Evolutionary conservation across 2,888 invertebrate genomes (phyloP), one percentile per base, ranked within the genome.

Genomic region (Ommatoiulus sabulosus): DNA sequence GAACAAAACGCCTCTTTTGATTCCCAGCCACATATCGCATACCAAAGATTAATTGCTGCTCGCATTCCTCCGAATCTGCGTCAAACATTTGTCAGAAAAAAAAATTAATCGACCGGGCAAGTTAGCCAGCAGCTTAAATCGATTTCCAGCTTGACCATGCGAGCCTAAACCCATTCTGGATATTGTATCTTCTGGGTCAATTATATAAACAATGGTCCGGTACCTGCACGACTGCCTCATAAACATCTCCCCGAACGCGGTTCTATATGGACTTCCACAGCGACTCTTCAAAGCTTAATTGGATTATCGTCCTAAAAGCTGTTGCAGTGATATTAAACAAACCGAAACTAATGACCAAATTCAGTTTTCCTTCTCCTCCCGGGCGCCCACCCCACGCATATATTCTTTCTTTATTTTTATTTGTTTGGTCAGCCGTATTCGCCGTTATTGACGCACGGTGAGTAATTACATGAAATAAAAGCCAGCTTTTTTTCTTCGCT

Each of bases 281-380:
- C 72, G 72, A 72, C 20, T 7, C 72, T 72, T 24, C 72, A 72
- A 24, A 24, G 72, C 72, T 72, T 72, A 72, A 72, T 72, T 72
- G 72, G 72, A 72, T 72, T 72, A 72, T 24, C 72, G 72, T 72
- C 72, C 72, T 24, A 72, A 72, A 72, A 72, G 72, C 72, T 72
- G 72, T 72, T 72, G 72, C 72, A 72, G 24, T 24, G 72, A 72
- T 72, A 72, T 72, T 72, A 72, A 72, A 72, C 72, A 72, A 72
- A 72, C 72, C 24, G 72, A 72, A 72, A 24, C 72, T 72, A 72
- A 72, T 72, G 72, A 24, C 72, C 72, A 72, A 72, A 72, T 72
- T 72, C 72, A 72, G 72, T 72, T 72, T 24, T 24, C 57, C 57
- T 48, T 48, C 48, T 12, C n/a, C n/a, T n/a, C n/a, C n/a, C n/a